phyloP scores from a whole-genome alignment of 1,140 invertebrate species.

The Drosophila subobscura region DNA sequence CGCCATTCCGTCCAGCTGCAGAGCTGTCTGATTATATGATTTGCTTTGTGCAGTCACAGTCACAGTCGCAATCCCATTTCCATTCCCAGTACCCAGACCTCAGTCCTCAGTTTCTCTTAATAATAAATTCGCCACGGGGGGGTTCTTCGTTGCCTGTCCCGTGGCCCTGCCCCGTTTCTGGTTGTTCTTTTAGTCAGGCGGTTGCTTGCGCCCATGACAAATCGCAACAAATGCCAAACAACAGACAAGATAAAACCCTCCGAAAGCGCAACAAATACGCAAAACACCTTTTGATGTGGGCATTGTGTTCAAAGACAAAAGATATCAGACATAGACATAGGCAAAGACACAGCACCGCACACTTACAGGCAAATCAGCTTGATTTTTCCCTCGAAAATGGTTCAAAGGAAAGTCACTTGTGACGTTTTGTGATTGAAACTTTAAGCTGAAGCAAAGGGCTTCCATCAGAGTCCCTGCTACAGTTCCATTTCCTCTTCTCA shows the following conservation, averaged over 20 bases:
- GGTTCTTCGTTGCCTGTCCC: slow-evolving; percentile 11
- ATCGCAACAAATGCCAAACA: slow-evolving; percentile 66
- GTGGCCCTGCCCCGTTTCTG: slow-evolving; percentile 3
- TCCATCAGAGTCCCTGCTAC: neutral
- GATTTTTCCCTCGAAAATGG: slow-evolving; percentile 38
- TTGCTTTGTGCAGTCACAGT: slow-evolving; percentile 41
- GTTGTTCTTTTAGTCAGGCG: slow-evolving; percentile 31
- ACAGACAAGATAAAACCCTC: slow-evolving; percentile 55
- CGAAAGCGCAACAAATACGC: slow-evolving; percentile 57
- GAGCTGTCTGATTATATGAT: slow-evolving; percentile 31
- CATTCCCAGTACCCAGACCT: neutral
- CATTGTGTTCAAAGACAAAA: slow-evolving; percentile 27
- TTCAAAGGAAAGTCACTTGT: slow-evolving; percentile 19
- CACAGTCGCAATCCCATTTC: slow-evolving; percentile 23
- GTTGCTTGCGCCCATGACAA: slow-evolving; percentile 59
- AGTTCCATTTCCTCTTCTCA: slow-evolving; percentile 20
- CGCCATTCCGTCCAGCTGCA: slow-evolving; percentile 56
- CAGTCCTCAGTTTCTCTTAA: slow-evolving; percentile 37
- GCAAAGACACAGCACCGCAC: slow-evolving; percentile 20
- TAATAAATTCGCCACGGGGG: slow-evolving; percentile 70
- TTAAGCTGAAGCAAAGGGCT: slow-evolving; percentile 16
- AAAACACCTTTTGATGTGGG: slow-evolving; percentile 66
- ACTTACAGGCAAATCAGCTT: neutral
- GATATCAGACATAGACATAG: neutral
- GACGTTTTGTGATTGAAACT: slow-evolving; percentile 34